phyloP scores from a whole-genome alignment of 2,113 vertebrate species.

The Brachypteracias leptosomus region DNA sequence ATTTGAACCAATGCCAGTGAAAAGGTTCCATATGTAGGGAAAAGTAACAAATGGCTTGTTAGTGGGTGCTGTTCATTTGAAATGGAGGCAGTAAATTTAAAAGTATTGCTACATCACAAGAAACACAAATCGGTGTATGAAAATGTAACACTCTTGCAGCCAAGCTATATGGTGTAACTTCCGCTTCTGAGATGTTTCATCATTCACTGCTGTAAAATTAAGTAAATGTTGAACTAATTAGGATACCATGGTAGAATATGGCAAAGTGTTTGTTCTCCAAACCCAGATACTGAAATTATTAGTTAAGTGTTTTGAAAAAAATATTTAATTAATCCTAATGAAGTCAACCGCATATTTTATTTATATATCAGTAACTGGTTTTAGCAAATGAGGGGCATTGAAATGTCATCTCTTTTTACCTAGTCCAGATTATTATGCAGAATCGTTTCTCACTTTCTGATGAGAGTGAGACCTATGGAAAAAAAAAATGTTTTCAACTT shows the following conservation, averaged over 20 bases:
- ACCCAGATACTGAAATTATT: not conserved
- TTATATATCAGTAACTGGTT: not conserved
- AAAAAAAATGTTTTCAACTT: not conserved
- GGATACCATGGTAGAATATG: not conserved
- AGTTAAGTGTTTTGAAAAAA: not conserved
- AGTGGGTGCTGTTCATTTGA: not conserved
- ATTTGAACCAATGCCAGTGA: not conserved
- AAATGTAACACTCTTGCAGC: not conserved
- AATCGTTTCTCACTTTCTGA: not conserved
- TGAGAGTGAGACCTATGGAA: not conserved
- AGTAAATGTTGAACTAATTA: constrained; percentile 17
- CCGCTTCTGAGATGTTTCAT: constrained; percentile 4
- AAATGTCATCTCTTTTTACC: not conserved
- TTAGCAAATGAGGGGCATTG: not conserved
- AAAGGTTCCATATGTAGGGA: constrained; percentile 13
- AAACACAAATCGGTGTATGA: not conserved
- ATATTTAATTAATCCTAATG: not conserved
- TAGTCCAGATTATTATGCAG: not conserved
- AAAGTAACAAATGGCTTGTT: constrained; percentile 43
- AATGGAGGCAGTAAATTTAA: constrained; percentile 22
- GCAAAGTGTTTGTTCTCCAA: constrained; percentile 1
- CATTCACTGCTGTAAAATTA: not conserved
- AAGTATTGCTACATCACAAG: not conserved
- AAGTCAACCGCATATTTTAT: not conserved
- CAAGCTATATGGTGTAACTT: constrained; percentile 19